phyloP scores from a whole-genome alignment of 2,113 vertebrate species.

The Pseudorectes ferrugineus region DNA sequence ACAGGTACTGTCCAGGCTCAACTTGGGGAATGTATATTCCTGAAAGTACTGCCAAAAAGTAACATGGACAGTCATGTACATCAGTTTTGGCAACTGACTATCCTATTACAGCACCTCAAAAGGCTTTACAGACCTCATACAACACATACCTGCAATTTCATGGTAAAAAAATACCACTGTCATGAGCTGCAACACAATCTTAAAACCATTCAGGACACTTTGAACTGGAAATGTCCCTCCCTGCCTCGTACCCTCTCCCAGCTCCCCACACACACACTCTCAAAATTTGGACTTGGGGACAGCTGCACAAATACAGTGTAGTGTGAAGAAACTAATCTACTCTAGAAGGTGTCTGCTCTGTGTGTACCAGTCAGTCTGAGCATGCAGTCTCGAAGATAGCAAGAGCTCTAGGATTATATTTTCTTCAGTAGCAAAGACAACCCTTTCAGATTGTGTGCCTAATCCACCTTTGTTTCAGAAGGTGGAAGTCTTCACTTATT shows the following conservation, averaged over 20 bases:
- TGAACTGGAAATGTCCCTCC: rapidly evolving
- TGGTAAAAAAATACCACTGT: not conserved
- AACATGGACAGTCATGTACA: not conserved
- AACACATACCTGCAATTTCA: not conserved
- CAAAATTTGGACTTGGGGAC: not conserved
- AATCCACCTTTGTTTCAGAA: not conserved
- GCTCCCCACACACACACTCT: no score
- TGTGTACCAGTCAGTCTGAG: not conserved
- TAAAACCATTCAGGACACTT: not conserved
- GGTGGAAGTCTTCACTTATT: not conserved
- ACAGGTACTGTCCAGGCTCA: not conserved
- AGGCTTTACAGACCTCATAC: not conserved
- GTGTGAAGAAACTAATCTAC: not conserved
- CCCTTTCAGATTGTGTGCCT: not conserved
- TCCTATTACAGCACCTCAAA: not conserved
- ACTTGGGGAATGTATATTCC: not conserved
- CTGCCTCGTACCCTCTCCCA: rapidly evolving
- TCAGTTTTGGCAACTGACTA: not conserved
- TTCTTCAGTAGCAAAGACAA: not conserved
- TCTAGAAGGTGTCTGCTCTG: not conserved
- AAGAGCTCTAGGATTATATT: not conserved
- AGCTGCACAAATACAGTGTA: not conserved
- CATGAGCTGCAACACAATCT: not conserved
- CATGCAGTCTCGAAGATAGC: rapidly evolving
- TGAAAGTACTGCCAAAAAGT: not conserved